Evolutionary conservation across 1,140 invertebrate genomes (phyloP), one percentile per base, ranked within the genome.

Genomic region (Maniola jurtina): DNA sequence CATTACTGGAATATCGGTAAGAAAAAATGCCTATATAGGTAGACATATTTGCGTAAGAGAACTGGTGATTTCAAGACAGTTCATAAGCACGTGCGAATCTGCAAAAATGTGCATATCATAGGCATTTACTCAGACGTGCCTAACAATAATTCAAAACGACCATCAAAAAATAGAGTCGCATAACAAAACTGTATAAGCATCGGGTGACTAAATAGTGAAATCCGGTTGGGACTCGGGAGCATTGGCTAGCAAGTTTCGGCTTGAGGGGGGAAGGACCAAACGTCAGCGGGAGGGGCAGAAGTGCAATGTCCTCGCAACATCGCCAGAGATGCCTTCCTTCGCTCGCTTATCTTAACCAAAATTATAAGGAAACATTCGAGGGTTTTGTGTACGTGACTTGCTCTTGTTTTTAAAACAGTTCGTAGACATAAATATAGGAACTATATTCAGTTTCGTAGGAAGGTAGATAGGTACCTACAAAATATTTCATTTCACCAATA

Each of bases 251-350:
- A 69, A 85, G 82, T 86, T 87, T 86, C 81, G 83, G 81, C 84
- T 84, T 77, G 83, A 76, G 78, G 76, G 79, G 73, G 77, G 72
- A 79, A 86, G 86, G 83, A 85, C 83, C 76, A 81, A 80, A 75
- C 75, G 72, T 70, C 77, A 52, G 72, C 57, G 70, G 68, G 80
- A 68, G 74, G 65, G 77, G 73, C 66, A 80, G 78, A 88, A 90
- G 88, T 90, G 88, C 88, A 90, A 90, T 87, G 88, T 90, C 88
- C 88, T 90, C 86, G 86, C 84, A 88, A 88, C 86, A 84, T 83
- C 72, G 83, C 76, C 69, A 76, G 78, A 80, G 82, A 87, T 86
- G 83, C 82, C 79, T 81, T 77, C 68, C 68, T 65, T 76, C 71
- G 71, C 77, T 71, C 74, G 77, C 75, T 78, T 80, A 81, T 74